A percentile compares a stretch with the other conserved stretches of the same genome.
Evolutionary conservation across 2,113 vertebrate genomes (phyloP).

Genomic region (Solea solea): DNA sequence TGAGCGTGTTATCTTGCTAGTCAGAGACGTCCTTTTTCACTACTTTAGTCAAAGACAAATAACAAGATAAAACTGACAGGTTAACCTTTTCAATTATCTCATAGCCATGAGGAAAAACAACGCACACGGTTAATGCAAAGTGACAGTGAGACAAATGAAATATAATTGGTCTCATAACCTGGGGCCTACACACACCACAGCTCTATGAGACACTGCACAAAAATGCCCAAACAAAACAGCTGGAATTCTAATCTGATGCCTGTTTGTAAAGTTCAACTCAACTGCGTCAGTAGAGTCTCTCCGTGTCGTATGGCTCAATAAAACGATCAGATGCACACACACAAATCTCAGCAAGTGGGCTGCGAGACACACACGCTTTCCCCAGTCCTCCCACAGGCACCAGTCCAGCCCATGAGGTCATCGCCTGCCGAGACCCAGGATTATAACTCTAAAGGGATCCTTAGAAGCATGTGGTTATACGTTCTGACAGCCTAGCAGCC

Average conservation of each 20-base stretch:
- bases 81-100: conserved; percentile 78
- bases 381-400: conserved; percentile 81
- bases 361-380: conserved; percentile 78
- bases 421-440: conserved; percentile 86
- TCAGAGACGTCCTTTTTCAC: conserved; percentile 47
- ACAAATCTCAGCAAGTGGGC: conserved; percentile 71
- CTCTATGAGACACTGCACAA: conserved; percentile 40
- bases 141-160: conserved; percentile 69
- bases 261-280: conserved; percentile 58
- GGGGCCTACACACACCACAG: conserved; percentile 41
- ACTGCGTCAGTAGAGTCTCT: conserved; percentile 41
- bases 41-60: conserved; percentile 52
- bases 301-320: conserved; percentile 47
- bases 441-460: conserved; percentile 89
- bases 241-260: conserved; percentile 40
- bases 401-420: conserved; percentile 89
- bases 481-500: conserved; percentile 88
- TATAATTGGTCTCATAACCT: conserved; percentile 66
- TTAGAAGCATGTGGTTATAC: conserved; percentile 90
- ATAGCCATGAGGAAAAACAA: conserved; percentile 62
- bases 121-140: conserved; percentile 57
- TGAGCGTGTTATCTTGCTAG: conserved; percentile 53
- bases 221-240: conserved; percentile 65
- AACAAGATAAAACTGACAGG: conserved; percentile 71
- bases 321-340: conserved; percentile 59